Conservation (phyloP, 2,888 invertebrate genomes). For the Nomada goodeniana region DNA sequence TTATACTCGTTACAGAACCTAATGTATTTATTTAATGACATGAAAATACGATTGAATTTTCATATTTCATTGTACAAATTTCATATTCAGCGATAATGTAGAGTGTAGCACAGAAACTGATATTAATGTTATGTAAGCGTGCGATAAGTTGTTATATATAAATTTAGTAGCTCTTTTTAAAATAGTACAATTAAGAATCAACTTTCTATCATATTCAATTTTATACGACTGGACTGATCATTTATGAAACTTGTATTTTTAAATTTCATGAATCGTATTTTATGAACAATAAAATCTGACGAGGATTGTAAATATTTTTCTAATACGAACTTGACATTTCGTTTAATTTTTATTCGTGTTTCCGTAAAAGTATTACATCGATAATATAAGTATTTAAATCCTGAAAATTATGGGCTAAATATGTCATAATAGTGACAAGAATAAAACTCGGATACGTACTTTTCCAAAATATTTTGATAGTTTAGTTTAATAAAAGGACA, state of each 20-base stretch:
- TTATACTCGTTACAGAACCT: slow-evolving; percentile 54
- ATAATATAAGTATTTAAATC: slow-evolving; percentile 36
- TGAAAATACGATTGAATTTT: slow-evolving; percentile 41
- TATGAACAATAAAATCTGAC: slow-evolving; percentile 25
- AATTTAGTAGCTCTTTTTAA: slow-evolving; percentile 56
- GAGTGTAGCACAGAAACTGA: slow-evolving; percentile 37
- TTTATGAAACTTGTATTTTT: slow-evolving; percentile 49
- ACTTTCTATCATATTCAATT: slow-evolving; percentile 18
- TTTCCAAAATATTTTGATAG: slow-evolving; percentile 23
- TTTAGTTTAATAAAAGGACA: slow-evolving; percentile 7
- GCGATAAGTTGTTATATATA: slow-evolving; percentile 77
- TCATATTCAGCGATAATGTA: slow-evolving; percentile 55
- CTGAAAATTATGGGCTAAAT: slow-evolving; percentile 17
- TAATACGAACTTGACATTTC: slow-evolving; percentile 34
- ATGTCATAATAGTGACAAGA: slow-evolving; percentile 1
- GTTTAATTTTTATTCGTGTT: slow-evolving; percentile 36
- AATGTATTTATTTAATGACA: slow-evolving; percentile 70
- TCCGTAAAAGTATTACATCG: slow-evolving; percentile 48
- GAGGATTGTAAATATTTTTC: slow-evolving; percentile 57
- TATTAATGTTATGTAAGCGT: slow-evolving; percentile 63
- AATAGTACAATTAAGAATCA: slow-evolving; percentile 49
- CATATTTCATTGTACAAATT: slow-evolving; percentile 71
- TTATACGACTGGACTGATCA: slow-evolving; percentile 52
- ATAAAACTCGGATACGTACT: slow-evolving; percentile 29
- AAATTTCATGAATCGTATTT: slow-evolving; percentile 33